Base-by-base conservation (phyloP, 2,113 vertebrate genomes). In the Octodon degus region DNA sequence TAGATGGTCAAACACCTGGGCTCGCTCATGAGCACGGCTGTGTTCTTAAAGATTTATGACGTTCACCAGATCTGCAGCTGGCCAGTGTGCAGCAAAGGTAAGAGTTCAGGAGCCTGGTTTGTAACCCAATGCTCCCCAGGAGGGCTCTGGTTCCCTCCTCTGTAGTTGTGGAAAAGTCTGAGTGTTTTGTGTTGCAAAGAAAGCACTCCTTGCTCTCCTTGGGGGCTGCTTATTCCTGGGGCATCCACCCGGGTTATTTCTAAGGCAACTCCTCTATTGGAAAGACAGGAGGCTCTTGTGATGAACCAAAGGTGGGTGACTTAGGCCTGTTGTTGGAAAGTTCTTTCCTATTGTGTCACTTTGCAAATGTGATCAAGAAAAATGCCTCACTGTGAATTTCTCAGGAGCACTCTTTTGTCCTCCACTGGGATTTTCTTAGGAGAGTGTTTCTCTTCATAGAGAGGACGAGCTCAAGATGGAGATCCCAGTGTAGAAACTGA, bases 1-100 rank as follows among this genome's bases (percentile, higher is more conserved):
- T 92, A 12, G 17, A 20, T 53, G 90, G 85, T 85, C 90, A 25
- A 24, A 95, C 97, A 97, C 97, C 97, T 98, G 97, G 95, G 88
- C 86, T 87, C 72, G 67, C 81, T 97, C 96, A 4, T 86, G 94
- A 94, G 96, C 70, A 87, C 32, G 67, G 94, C 93, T 81, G 90
- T 96, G 97, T 96, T 96, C 88, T 94, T 79, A 2, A 93, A 96
- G 97, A 97, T 95, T 90, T 87, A 97, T 65, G 96, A 65, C 65
- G 70, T 80, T 96, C 70, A 86, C 93, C 89, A 65, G 77, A 85
- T 77, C 88, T 84, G 93, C 97, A 95, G 96, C 95, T 65, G 91
- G 87, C 92, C 96, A 32, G 84, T 95, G 76, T 79, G 87, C 62
- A 60, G 93, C 89, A 96, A 96, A 95, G 93, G 96, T 95, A 84